Conservation (phyloP, 2,888 invertebrate genomes). For the Lepetodrilus schrolli region DNA sequence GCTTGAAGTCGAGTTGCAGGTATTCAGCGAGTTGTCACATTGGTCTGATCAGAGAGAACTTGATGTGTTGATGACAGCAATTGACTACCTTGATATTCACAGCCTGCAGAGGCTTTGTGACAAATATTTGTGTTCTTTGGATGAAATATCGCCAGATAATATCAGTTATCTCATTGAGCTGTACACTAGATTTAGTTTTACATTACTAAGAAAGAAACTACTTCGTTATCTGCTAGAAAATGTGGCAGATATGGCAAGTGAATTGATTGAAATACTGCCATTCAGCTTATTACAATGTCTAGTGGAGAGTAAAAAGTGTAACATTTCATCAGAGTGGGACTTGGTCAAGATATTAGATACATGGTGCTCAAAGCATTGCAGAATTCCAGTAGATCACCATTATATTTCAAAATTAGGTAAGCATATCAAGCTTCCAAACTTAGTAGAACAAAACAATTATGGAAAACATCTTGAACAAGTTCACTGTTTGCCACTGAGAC, state of each 20-base stretch:
- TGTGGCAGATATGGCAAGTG: background rate
- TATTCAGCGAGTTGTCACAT: background rate
- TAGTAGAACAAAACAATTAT: background rate
- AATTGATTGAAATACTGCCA: background rate
- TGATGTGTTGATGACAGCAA: background rate
- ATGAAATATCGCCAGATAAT: background rate
- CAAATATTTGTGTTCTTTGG: background rate
- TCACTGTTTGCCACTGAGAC: background rate
- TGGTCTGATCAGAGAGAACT: background rate
- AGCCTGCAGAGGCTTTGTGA: background rate
- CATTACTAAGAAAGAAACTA: background rate
- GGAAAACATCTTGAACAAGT: background rate
- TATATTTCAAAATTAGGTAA: background rate
- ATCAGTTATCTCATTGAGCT: background rate
- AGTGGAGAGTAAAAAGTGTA: background rate
- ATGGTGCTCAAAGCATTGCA: background rate
- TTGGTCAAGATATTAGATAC: background rate
- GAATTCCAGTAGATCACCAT: background rate
- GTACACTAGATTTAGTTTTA: background rate
- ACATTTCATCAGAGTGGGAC: conserved; percentile 9
- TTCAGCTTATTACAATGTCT: background rate
- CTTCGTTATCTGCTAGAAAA: background rate
- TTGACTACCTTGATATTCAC: conserved; percentile 16
- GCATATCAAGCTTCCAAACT: background rate
- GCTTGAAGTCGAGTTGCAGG: background rate